These are phyloP conservation scores for Lasioglossum marginatum DNA, from an alignment of 2,888 invertebrate species.

Conservation along the genomic window DNA sequence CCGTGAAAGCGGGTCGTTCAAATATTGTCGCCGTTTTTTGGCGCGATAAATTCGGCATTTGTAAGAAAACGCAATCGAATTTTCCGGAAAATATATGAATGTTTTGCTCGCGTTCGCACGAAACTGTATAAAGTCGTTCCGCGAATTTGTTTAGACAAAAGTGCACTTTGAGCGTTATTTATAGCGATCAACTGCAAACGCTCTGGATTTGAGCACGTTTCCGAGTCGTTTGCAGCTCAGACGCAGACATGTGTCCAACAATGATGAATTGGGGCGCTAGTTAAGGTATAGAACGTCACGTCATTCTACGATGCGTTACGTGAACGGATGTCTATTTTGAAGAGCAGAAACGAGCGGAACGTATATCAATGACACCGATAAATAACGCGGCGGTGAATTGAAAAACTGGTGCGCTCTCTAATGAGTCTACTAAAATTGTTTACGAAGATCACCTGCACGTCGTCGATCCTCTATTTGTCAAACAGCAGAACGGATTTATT, in stretches of 20 bases:
- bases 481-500: neutral
- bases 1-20: conserved; percentile 21
- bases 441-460: neutral
- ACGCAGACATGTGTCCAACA: conserved; percentile 29
- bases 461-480: neutral
- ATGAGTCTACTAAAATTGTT: neutral
- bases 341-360: conserved; percentile 1
- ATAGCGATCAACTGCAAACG: neutral
- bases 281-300: conserved; percentile 50
- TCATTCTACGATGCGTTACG: conserved; percentile 36
- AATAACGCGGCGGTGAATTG: neutral
- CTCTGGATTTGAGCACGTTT: neutral
- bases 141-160: neutral
- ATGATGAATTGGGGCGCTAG: conserved; percentile 59
- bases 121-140: neutral
- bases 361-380: neutral
- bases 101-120: neutral
- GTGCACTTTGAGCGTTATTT: neutral
- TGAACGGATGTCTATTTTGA: conserved; percentile 41
- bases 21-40: neutral
- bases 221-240: conserved; percentile 5
- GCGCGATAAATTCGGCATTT: neutral
- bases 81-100: neutral
- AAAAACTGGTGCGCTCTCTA: neutral
- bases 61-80: too few species aligned